Evolutionary conservation across 2,797 vertebrate species (phyloP).

Genomic region (Myotis vivesi): DNA sequence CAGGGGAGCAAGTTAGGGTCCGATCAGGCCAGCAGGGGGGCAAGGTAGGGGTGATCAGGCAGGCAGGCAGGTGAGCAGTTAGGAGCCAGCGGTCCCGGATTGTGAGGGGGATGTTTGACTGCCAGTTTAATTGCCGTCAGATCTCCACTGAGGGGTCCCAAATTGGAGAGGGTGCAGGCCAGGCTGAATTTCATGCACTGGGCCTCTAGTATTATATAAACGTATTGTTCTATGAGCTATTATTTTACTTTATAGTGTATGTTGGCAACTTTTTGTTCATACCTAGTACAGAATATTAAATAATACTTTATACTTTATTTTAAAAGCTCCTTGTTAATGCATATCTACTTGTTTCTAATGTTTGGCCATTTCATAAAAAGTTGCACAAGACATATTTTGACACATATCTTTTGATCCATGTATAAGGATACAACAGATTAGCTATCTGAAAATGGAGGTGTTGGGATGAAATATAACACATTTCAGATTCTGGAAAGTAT

Average conservation of each 20-base stretch:
- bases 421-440: not conserved
- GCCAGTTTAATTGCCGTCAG: too few species aligned
- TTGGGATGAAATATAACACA: not conserved
- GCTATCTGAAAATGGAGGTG: conserved; percentile 7
- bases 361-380: not conserved
- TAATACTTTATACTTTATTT: not conserved
- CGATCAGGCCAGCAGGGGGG: too few species aligned
- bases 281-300: not conserved
- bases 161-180: too few species aligned
- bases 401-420: not conserved
- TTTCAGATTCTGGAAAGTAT: not conserved
- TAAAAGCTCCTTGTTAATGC: not conserved
- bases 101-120: too few species aligned
- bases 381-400: not conserved
- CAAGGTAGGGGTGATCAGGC: too few species aligned
- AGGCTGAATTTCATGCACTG: too few species aligned
- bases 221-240: not conserved
- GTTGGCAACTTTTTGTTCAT: not conserved
- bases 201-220: not conserved
- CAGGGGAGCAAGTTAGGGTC: too few species aligned
- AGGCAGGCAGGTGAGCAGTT: too few species aligned
- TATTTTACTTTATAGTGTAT: not conserved
- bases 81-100: too few species aligned
- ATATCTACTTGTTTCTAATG: not conserved
- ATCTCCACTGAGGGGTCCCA: too few species aligned